These are phyloP conservation scores for Halisarca cf. caerulea DNA, from an alignment of 37 sponge, comb jelly and placozoan genomes.

Conservation along the genomic window DNA sequence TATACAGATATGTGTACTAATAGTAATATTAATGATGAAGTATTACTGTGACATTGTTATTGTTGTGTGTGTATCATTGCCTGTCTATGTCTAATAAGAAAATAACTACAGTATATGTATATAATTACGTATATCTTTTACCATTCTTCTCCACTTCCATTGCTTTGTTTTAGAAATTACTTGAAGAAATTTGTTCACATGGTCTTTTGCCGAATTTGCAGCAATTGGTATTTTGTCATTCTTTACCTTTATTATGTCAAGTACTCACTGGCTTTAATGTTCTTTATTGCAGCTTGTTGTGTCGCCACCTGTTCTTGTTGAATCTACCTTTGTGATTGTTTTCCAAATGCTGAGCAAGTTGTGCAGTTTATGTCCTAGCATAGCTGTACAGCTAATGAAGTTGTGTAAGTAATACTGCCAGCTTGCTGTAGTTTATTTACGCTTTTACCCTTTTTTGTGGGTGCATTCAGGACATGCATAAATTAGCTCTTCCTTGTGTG, in stretches of 20 bases:
- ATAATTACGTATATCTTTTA: neutral
- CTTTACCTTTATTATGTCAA: neutral
- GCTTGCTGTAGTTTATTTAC: no score
- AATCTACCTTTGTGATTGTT: conserved; percentile 73
- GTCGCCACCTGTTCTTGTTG: conserved; percentile 85
- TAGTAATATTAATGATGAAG: no score
- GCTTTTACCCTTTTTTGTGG: no score
- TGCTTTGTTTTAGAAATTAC: conserved; percentile 48
- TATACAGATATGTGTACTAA: no score
- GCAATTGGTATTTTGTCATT: conserved; percentile 68
- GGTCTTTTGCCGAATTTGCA: conserved; percentile 77
- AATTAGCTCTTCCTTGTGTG: no score
- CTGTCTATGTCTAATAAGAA: neutral
- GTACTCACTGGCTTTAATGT: neutral
- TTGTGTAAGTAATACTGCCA: conserved; percentile 54
- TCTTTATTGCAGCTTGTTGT: conserved; percentile 66
- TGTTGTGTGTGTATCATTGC: conserved; percentile 2
- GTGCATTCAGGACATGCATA: no score
- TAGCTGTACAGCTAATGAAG: conserved; percentile 87
- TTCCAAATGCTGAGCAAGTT: conserved; percentile 76
- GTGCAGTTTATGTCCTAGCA: conserved; percentile 68
- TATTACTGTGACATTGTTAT: no score
- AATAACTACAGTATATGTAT: neutral
- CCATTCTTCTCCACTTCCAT: neutral
- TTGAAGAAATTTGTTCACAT: conserved; percentile 61